Conservation (phyloP, 2,113 vertebrate genomes). For the Notothenia rossii region DNA sequence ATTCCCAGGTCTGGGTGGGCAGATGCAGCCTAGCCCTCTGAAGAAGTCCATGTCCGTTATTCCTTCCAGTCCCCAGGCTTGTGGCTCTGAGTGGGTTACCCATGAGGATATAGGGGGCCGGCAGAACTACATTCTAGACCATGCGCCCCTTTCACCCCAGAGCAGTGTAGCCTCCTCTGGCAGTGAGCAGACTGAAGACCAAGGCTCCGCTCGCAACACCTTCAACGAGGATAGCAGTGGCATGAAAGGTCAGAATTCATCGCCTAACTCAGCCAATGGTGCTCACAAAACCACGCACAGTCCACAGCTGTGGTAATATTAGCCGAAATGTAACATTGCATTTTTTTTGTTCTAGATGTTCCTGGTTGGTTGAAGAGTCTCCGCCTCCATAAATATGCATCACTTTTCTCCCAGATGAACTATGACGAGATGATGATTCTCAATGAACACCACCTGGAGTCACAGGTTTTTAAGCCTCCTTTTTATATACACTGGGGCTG, state of each 20-base stretch:
- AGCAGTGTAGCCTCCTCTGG: conserved; percentile 96
- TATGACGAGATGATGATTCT: conserved; percentile 98
- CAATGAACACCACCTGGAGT: conserved; percentile 94
- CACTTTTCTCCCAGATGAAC: conserved; percentile 95
- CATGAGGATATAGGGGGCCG: conserved; percentile 87
- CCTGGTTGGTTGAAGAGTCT: conserved; percentile 96
- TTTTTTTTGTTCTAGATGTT: conserved; percentile 83
- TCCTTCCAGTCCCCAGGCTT: conserved; percentile 87
- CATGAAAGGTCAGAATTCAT: conserved; percentile 90
- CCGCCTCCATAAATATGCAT: conserved; percentile 95
- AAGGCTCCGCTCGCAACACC: conserved; percentile 89
- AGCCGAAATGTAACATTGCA: conserved; percentile 10
- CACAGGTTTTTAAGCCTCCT: conserved; percentile 85
- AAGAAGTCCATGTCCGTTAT: conserved; percentile 91
- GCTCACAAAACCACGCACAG: background rate
- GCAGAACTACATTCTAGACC: conserved; percentile 87
- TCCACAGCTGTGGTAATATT: conserved; percentile 32
- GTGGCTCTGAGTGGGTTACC: conserved; percentile 88
- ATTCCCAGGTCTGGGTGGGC: conserved; percentile 83
- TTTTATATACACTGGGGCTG: conserved; percentile 4
- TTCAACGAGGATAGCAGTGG: conserved; percentile 96
- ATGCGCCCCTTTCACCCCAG: conserved; percentile 94
- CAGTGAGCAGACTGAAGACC: conserved; percentile 95
- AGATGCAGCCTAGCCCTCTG: conserved; percentile 90
- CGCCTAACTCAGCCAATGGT: background rate